Evolutionary conservation across 2,888 invertebrate species (phyloP), one percentile per base, ranked within the genome.

Genomic region (Cenopis cana): DNA sequence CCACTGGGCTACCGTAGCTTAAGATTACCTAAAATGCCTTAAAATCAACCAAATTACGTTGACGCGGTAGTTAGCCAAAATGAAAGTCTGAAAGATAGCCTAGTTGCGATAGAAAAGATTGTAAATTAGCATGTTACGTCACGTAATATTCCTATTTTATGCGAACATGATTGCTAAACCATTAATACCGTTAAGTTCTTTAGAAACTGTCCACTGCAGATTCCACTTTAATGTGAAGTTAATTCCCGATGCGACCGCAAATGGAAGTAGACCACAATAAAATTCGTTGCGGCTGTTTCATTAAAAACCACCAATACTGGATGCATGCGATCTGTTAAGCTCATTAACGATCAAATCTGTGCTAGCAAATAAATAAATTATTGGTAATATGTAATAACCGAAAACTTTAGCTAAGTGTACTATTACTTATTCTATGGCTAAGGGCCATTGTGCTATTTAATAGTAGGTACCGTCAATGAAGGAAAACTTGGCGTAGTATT

Each of bases 231-330:
- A n/a, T 56, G 50, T 50, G 49, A 59, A 73, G 74, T 64, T 69
- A 62, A 75, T 59, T 73, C 64, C 68, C 66, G 59, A 79, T 78
- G 77, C 78, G 79, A 83, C 89, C 89, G 83, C 90, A 89, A 90
- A 89, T 89, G 85, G 87, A 81, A 81, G 80, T 75, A 71, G 73
- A 81, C 87, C 84, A 79, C 85, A 82, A 33, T 83, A 84, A 87
- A 88, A 87, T 88, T 84, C 81, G 83, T 77, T 84, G 85, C 78
- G 85, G 83, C 79, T 79, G 81, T 86, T 87, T 87, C 87, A 89
- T 89, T 88, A 87, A 83, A 83, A 85, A 85, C 89, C 88, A 77
- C 90, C 82, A 79, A 82, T 85, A 78, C 82, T 82, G 83, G 82
- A 86, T 83, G 82, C 80, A 83, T 84, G 79, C 81, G 77, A 79